Evolutionary conservation across 2,797 vertebrate species (phyloP), one percentile per base, ranked within the genome.

Genomic region (Chromobotia macracanthus): DNA sequence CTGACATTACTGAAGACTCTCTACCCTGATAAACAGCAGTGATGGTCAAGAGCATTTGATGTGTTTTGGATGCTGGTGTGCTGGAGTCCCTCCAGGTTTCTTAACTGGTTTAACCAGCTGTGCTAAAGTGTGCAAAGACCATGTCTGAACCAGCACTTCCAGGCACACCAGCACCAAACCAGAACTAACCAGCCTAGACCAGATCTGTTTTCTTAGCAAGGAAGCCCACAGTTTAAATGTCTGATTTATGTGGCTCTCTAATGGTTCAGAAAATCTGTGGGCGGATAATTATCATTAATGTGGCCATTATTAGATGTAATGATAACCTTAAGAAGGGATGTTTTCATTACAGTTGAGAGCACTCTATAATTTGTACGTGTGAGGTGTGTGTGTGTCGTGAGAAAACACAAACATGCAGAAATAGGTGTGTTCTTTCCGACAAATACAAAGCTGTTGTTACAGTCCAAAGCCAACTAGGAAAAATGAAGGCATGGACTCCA

Each of bases 261-360:
- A 87, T 87, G 78, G 85, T 90, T 90, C 85, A 87, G 89, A 91
- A 91, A 92, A 90, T 89, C 85, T 91, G 89, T 88, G 90, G 84
- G 89, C 90, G 86, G 89, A 88, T 92, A 92, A 92, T 91, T 88
- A 87, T 89, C 83, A 81, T 92, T 92, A 93, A 93, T 91, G 87
- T 89, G 79, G 79, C 84, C 89, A 89, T 91, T 91, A 91, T 81
- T 83, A 87, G 83, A 80, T 85, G 80, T 85, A 80, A 85, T 75
- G 65, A 85, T 64, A 88, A 86, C 82, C 63, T 66, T 75, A 48
- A 48, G 61, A 76, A 55, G 55, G 12, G 4, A 74, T 50, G 58
- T 65, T 60, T 58, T 72, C 44, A 58, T 60, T 72, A 66, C n/a
- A 0, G n/a, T 38, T 2, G 1, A 70, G 10, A 38, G 56, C 76